These are phyloP conservation scores for Alloplasta piceator DNA, from an alignment of 2,888 invertebrate genomes.

Conservation along the genomic window DNA sequence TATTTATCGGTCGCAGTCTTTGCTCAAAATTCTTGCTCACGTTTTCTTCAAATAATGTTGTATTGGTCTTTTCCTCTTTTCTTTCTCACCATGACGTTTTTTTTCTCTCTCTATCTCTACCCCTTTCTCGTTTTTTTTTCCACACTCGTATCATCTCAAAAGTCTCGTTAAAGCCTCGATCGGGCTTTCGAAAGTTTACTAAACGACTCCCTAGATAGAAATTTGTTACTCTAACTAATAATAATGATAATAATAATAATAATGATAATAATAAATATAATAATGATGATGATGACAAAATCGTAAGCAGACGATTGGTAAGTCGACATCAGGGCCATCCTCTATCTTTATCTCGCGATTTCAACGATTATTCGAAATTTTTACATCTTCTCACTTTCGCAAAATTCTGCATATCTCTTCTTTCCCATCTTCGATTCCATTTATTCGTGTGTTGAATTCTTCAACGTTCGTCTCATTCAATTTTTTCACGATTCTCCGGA, in stretches of 20 bases:
- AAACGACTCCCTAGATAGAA: conserved; percentile 73
- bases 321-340: conserved; percentile 56
- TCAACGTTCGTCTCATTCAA: not conserved
- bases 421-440: not conserved
- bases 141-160: conserved; percentile 46
- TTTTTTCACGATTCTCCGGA: conserved; percentile 8
- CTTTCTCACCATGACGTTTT: not conserved
- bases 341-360: conserved; percentile 9
- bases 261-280: conserved; percentile 26
- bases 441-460: conserved; percentile 21
- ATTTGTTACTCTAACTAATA: conserved; percentile 79
- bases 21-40: conserved; percentile 63
- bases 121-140: conserved; percentile 37
- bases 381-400: not conserved
- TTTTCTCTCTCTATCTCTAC: conserved; percentile 7
- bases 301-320: conserved; percentile 70
- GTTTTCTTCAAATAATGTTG: conserved; percentile 16
- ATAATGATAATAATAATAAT: conserved; percentile 55
- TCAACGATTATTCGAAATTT: conserved; percentile 16
- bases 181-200: conserved; percentile 71
- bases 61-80: not conserved
- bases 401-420: not conserved
- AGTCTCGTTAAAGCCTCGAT: conserved; percentile 74
- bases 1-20: conserved; percentile 72
- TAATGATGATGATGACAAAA: conserved; percentile 47